These are phyloP conservation scores for Leucophora obtusa DNA, from an alignment of 2,888 invertebrate genomes.

Conservation along the genomic window DNA sequence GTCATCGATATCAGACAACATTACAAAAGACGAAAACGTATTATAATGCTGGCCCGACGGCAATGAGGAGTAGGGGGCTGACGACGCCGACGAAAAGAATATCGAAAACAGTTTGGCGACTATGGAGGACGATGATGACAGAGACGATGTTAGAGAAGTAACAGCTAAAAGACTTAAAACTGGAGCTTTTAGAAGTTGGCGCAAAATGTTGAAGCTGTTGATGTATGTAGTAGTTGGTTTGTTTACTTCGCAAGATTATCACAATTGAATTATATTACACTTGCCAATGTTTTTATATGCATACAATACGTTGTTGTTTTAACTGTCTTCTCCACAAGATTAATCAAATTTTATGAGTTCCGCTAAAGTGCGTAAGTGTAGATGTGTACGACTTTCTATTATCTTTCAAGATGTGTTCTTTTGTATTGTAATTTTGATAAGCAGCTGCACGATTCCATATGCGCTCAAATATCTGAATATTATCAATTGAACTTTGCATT, in stretches of 20 bases:
- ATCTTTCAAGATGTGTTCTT: conserved; percentile 4
- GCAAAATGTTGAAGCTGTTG: conserved; percentile 52
- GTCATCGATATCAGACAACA: conserved; percentile 75
- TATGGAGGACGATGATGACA: conserved; percentile 49
- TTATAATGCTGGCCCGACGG: background rate
- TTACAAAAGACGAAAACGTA: conserved; percentile 65
- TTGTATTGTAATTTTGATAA: conserved; percentile 33
- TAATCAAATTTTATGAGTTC: conserved; percentile 32
- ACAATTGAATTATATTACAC: conserved; percentile 16
- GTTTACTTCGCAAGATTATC: conserved; percentile 23
- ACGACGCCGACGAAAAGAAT: conserved; percentile 21
- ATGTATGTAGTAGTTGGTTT: background rate
- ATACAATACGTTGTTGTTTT: background rate
- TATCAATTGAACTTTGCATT: conserved; percentile 47
- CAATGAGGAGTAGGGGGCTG: background rate
- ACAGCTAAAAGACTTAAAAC: conserved; percentile 44
- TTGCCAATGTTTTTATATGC: background rate
- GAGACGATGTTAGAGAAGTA: conserved; percentile 35
- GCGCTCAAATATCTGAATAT: conserved; percentile 26
- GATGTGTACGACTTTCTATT: conserved; percentile 4
- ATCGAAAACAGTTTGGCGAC: conserved; percentile 54
- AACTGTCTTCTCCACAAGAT: background rate
- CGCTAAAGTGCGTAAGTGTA: background rate
- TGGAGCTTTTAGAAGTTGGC: conserved; percentile 30
- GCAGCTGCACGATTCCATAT: background rate